A percentile compares a stretch with the other conserved stretches of the same genome.
These are phyloP conservation scores for Agrochola macilenta DNA, from an alignment of 2,888 invertebrate species.

Conservation along the genomic window DNA sequence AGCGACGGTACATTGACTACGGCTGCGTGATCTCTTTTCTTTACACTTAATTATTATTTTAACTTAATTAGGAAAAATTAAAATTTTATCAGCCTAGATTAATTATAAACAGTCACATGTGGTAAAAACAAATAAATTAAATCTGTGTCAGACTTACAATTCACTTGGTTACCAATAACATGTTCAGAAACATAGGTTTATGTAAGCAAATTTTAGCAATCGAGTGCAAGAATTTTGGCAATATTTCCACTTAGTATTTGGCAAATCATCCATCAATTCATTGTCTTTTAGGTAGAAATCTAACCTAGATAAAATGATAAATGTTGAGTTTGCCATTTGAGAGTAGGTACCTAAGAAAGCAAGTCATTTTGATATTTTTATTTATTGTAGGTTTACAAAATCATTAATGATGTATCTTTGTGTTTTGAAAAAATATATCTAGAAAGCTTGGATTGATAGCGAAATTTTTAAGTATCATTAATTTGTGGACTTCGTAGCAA, in stretches of 20 bases:
- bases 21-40: too few species aligned
- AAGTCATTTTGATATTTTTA: background rate
- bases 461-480: background rate
- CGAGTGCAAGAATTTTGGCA: background rate
- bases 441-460: background rate
- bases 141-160: background rate
- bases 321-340: slow-evolving; percentile 14
- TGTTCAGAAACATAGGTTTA: background rate
- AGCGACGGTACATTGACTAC: too few species aligned
- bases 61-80: too few species aligned
- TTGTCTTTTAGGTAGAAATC: slow-evolving; percentile 8
- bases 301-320: slow-evolving; percentile 10
- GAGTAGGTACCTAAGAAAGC: background rate
- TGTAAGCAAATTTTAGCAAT: background rate
- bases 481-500: background rate
- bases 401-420: background rate
- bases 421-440: background rate
- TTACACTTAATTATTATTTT: too few species aligned
- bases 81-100: background rate
- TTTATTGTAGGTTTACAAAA: background rate
- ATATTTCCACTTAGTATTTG: background rate
- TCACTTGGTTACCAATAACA: background rate
- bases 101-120: background rate
- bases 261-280: slow-evolving; percentile 12
- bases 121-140: background rate